phyloP scores from a whole-genome alignment of 2,888 invertebrate species.

The Eupithecia subumbrata region DNA sequence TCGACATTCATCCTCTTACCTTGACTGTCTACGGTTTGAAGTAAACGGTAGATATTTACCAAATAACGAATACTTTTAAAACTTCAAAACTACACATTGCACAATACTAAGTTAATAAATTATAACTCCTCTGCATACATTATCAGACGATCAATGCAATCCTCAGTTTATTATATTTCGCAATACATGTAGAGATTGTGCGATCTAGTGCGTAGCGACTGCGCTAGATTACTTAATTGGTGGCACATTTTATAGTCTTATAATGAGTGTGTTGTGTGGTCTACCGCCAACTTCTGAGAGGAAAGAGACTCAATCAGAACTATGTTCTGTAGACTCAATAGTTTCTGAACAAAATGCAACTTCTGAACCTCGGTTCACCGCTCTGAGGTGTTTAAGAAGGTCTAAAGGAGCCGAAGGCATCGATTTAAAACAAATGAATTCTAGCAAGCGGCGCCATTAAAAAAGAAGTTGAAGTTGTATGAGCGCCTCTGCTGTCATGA shows the following conservation, averaged over 20 bases:
- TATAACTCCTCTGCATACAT: constrained; percentile 27
- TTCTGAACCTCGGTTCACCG: neutral
- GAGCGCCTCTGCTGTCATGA: neutral
- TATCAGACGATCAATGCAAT: constrained; percentile 31
- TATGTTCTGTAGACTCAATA: no score
- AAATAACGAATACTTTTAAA: neutral
- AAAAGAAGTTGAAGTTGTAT: neutral
- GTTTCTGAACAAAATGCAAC: neutral
- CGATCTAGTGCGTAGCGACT: constrained; percentile 40
- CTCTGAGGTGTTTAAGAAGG: neutral
- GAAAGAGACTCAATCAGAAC: neutral
- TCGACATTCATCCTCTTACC: neutral
- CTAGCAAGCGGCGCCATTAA: no score
- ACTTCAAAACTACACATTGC: neutral
- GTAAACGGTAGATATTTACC: neutral
- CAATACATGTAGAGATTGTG: constrained; percentile 27
- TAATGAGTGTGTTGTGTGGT: constrained; percentile 9
- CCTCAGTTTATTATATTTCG: constrained; percentile 16
- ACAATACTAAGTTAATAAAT: constrained; percentile 7
- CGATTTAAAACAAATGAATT: neutral
- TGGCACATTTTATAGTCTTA: constrained; percentile 24
- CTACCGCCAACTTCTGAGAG: neutral
- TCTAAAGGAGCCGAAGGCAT: neutral
- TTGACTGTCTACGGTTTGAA: neutral
- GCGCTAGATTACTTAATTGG: constrained; percentile 23